Evolutionary conservation across 2,113 vertebrate species (phyloP).

Genomic region (Ramphastos sulfuratus): DNA sequence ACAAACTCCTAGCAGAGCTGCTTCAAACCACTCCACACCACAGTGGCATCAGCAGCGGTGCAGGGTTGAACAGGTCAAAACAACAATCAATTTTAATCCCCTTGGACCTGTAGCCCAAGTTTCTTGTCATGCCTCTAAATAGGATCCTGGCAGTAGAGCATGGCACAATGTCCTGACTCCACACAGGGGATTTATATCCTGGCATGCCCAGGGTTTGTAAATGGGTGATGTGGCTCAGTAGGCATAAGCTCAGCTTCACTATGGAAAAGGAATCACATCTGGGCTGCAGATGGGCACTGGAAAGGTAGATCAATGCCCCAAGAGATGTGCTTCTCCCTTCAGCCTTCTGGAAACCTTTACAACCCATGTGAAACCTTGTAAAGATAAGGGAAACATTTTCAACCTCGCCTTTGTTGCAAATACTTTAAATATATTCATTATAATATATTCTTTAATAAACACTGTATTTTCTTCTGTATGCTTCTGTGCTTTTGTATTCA

Average conservation of each 20-base stretch:
- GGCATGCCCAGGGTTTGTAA: background rate
- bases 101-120: too few species aligned
- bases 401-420: background rate
- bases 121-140: background rate
- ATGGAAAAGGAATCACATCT: background rate
- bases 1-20: background rate
- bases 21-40: background rate
- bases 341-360: background rate
- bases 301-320: background rate
- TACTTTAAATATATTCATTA: background rate
- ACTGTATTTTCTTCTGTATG: fast-evolving
- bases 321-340: background rate
- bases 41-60: too few species aligned
- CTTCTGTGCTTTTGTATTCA: background rate
- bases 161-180: background rate
- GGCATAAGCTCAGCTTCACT: background rate
- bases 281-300: background rate
- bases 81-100: background rate
- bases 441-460: background rate
- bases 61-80: background rate
- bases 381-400: background rate
- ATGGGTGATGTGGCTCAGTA: background rate
- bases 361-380: background rate
- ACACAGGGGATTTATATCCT: background rate
- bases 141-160: background rate